Evolutionary conservation across 2,113 vertebrate species (phyloP), one percentile per base, ranked within the genome.

Genomic region (Lichenostomus cassidix): DNA sequence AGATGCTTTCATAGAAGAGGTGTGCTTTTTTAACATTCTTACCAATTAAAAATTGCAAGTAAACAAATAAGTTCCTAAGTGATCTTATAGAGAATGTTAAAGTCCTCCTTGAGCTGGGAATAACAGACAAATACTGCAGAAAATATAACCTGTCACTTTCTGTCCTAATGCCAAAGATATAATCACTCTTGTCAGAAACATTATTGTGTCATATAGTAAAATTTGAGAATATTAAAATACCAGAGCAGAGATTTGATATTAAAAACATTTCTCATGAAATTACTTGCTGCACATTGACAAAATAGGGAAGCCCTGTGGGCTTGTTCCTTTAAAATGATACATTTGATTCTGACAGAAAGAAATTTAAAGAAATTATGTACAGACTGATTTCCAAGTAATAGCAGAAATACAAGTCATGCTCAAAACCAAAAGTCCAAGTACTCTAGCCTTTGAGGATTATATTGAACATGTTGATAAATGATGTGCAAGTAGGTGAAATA

Each of bases 201-300:
- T 83, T 90, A 81, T 58, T 83, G 35, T 80, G 46, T 55, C 67
- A 64, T 53, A 44, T 9, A 44, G 31, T n/a, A 74, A 90, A 76
- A 78, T 75, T 42, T 87, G 56, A 89, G 55, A 83, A n/a, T 89
- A 92, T 94, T 95, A 94, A 93, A 93, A 92, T 90, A 70, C 11
- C 33, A 60, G 27, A 41, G 11, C 24, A 86, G 52, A 86, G 44
- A 64, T 47, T 71, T 90, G 35, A 92, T 95, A 93, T 96, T 94
- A 86, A 90, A 93, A 83, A 83, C 49, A 83, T 90, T 90, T 64
- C 37, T 90, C 65, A 81, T 75, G 7, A 96, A 92, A 95, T 92
- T 96, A 81, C 56, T 94, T 78, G n/a, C 71, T 90, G 41, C 83
- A 89, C 23, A 50, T 17, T 64, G 64, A 70, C 52, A 90, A 95